Evolutionary conservation across 1,140 invertebrate genomes (phyloP).

Genomic region (Drosophila simulans): DNA sequence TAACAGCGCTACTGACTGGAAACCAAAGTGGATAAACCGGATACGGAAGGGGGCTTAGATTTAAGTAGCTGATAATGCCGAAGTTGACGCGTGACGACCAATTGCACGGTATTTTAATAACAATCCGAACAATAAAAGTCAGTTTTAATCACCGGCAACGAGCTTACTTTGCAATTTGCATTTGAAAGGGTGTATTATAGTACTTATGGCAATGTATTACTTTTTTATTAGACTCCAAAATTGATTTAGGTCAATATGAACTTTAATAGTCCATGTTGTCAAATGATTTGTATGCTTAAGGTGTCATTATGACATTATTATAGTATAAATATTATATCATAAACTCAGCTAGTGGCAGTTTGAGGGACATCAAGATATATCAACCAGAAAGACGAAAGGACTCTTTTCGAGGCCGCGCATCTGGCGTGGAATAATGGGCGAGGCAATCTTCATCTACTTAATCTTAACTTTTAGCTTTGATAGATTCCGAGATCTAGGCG

Average conservation of each 20-base stretch:
- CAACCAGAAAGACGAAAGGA: no score
- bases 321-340: not conserved
- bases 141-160: slow-evolving; percentile 15
- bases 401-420: no score
- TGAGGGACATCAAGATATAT: no score
- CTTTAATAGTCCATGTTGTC: no score
- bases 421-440: no score
- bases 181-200: not conserved
- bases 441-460: no score
- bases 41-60: slow-evolving; percentile 29
- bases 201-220: not conserved
- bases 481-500: no score
- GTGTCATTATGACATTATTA: not conserved
- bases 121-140: slow-evolving; percentile 45
- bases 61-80: slow-evolving; percentile 59
- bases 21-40: slow-evolving; percentile 7
- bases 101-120: slow-evolving; percentile 51
- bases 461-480: no score
- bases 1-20: not conserved
- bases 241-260: no score
- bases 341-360: not conserved
- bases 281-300: no score
- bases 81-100: slow-evolving; percentile 51
- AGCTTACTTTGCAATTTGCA: not conserved
- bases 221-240: not conserved